A percentile compares a stretch with the other conserved stretches of the same genome.
Conservation (phyloP, 2,888 invertebrate genomes). For the Synanthedon formicaeformis region DNA sequence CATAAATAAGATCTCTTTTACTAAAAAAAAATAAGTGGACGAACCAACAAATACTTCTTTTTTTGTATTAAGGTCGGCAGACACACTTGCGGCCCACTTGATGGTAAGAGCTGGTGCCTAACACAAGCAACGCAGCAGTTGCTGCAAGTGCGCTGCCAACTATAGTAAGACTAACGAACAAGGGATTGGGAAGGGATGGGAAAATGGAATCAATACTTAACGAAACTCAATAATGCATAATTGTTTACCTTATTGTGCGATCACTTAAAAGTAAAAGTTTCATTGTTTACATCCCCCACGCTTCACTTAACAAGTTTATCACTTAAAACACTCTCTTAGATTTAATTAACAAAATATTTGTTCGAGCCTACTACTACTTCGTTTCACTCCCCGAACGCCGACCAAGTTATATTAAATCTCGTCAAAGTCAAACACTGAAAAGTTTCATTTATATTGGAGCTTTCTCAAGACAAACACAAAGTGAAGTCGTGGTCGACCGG, state of each 20-base stretch:
- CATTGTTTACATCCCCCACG: constrained; percentile 25
- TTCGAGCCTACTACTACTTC: constrained; percentile 22
- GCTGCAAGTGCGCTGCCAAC: too few species aligned
- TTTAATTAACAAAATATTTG: constrained; percentile 30
- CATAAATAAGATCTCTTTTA: too few species aligned
- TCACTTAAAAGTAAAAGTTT: neutral
- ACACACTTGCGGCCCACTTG: too few species aligned
- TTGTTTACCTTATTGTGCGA: neutral
- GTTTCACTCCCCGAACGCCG: constrained; percentile 26
- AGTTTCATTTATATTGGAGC: constrained; percentile 25
- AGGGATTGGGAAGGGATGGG: too few species aligned
- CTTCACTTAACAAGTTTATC: constrained; percentile 38
- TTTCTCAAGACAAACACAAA: constrained; percentile 21
- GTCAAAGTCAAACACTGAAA: constrained; percentile 31
- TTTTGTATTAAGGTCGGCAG: too few species aligned
- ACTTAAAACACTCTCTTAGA: constrained; percentile 24
- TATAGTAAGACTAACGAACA: too few species aligned
- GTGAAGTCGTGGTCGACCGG: constrained; percentile 27
- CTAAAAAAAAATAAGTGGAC: too few species aligned
- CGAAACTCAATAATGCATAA: too few species aligned
- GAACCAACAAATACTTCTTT: too few species aligned
- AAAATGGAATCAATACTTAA: too few species aligned
- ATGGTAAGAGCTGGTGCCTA: too few species aligned
- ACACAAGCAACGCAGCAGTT: too few species aligned
- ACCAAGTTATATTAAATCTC: constrained; percentile 33